Conservation (phyloP, 2,888 invertebrate genomes). For the Sipha maydis region DNA sequence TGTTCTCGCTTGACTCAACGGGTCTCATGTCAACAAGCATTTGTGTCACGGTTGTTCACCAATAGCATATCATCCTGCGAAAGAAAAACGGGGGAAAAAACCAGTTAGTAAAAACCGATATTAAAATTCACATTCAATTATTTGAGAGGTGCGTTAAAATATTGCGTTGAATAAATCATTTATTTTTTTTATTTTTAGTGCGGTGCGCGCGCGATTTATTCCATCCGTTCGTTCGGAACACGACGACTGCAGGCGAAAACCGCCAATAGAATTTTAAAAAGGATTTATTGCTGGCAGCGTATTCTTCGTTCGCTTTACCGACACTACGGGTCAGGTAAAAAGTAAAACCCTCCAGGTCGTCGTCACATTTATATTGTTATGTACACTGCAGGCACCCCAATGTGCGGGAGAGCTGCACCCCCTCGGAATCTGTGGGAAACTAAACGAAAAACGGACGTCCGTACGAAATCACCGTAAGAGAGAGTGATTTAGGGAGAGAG, state of each 20-base stretch:
- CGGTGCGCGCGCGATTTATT: too few species aligned
- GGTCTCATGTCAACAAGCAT: conserved; percentile 59
- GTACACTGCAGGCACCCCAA: background rate
- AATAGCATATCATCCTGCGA: conserved; percentile 45
- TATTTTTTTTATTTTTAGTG: too few species aligned
- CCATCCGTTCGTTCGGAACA: too few species aligned
- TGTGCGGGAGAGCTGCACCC: conserved; percentile 26
- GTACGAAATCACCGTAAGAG: background rate
- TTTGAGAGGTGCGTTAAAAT: background rate
- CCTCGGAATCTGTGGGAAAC: conserved; percentile 26
- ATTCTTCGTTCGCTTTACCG: background rate
- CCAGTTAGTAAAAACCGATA: background rate
- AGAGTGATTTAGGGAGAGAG: background rate
- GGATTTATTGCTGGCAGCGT: background rate
- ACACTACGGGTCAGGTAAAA: background rate
- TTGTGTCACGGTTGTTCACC: conserved; percentile 2
- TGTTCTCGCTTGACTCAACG: conserved; percentile 59
- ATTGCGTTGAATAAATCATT: background rate
- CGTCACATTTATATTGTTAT: conserved; percentile 14
- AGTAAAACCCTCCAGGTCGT: background rate
- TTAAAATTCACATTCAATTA: background rate
- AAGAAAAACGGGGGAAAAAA: background rate
- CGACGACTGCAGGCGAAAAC: background rate
- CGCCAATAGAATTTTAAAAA: background rate
- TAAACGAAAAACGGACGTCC: conserved; percentile 48